These are phyloP conservation scores for Bicyclus anynana DNA, from an alignment of 1,140 invertebrate species.

Conservation along the genomic window DNA sequence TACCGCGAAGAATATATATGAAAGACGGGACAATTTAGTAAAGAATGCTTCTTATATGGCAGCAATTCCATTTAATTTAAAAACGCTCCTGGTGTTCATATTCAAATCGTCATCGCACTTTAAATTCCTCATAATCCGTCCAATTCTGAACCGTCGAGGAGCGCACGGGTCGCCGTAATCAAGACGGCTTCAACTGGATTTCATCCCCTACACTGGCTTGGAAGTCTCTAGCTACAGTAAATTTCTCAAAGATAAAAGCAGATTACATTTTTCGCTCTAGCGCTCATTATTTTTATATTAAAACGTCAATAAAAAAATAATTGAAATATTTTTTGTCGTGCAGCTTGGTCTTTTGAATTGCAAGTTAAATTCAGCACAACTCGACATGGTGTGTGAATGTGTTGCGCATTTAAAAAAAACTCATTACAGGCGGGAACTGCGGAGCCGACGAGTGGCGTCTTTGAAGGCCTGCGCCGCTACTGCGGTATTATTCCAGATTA, in stretches of 20 bases:
- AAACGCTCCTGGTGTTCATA: slow-evolving; percentile 64
- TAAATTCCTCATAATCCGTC: slow-evolving; percentile 75
- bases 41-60: slow-evolving; percentile 20
- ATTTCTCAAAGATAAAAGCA: slow-evolving; percentile 45
- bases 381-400: slow-evolving; percentile 66
- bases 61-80: slow-evolving; percentile 29
- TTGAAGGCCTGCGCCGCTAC: slow-evolving; percentile 71
- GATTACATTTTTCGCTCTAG: slow-evolving; percentile 29
- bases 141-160: slow-evolving; percentile 68
- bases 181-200: slow-evolving; percentile 70
- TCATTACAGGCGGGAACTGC: slow-evolving; percentile 71
- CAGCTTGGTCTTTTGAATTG: slow-evolving; percentile 36
- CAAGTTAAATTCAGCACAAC: slow-evolving; percentile 53
- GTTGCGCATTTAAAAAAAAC: slow-evolving; percentile 73
- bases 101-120: slow-evolving; percentile 72
- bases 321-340: background rate
- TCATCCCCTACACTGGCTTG: slow-evolving; percentile 51
- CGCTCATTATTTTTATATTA: slow-evolving; percentile 5
- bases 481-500: slow-evolving; percentile 76
- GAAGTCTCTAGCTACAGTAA: slow-evolving; percentile 31
- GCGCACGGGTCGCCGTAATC: slow-evolving; percentile 66
- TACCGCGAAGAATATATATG: slow-evolving; percentile 1
- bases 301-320: slow-evolving; percentile 3
- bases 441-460: slow-evolving; percentile 73
- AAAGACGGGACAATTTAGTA: slow-evolving; percentile 30